Evolutionary conservation across 2,797 vertebrate species (phyloP).

Genomic region (Silurus lanzhouensis): DNA sequence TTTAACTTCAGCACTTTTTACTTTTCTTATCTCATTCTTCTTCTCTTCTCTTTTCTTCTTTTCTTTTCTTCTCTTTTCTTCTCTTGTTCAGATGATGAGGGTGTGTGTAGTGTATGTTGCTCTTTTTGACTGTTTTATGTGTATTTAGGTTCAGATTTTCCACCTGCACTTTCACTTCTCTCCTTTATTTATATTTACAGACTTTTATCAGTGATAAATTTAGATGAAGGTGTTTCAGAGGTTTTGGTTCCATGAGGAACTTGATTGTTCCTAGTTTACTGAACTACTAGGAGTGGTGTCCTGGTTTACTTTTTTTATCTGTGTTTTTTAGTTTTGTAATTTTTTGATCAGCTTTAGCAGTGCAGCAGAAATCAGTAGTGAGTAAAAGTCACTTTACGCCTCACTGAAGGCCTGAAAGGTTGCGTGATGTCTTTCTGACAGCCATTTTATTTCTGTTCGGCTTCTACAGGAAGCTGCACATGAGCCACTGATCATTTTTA

Average conservation of each 20-base stretch:
- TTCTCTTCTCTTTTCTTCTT: background rate
- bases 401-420: background rate
- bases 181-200: background rate
- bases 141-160: background rate
- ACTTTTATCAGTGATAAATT: background rate
- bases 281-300: background rate
- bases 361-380: background rate
- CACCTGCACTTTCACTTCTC: background rate
- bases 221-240: background rate
- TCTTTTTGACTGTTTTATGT: background rate
- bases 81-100: background rate
- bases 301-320: background rate
- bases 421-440: background rate
- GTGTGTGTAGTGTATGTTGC: background rate
- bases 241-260: slow-evolving; percentile 11
- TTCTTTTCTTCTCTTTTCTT: background rate
- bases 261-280: background rate
- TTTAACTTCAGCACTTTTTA: no score
- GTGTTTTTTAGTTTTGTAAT: background rate
- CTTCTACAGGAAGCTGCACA: slow-evolving; percentile 36
- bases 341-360: background rate
- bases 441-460: slow-evolving; percentile 2
- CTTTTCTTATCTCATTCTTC: background rate
- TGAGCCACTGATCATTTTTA: background rate
- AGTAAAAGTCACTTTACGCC: background rate